phyloP scores from a whole-genome alignment of 2,113 vertebrate genomes.

The Psammodynastes pulverulentus region DNA sequence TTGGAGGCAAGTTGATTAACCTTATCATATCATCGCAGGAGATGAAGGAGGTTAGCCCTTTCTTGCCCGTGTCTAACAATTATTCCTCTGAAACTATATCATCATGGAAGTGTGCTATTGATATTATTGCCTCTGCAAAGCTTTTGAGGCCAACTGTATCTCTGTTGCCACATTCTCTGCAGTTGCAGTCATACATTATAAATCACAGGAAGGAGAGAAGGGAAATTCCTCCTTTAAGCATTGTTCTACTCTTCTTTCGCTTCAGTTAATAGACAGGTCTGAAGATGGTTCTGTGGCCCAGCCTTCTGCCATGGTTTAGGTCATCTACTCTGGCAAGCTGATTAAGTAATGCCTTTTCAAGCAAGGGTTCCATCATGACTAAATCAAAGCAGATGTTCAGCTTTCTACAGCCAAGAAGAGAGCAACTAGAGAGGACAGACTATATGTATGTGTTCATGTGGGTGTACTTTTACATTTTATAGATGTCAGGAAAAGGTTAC shows the following conservation, averaged over 20 bases:
- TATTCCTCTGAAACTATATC: not conserved
- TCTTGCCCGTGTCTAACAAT: not conserved
- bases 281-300: constrained; percentile 60
- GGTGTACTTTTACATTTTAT: constrained; percentile 56
- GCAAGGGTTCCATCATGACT: constrained; percentile 72
- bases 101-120: not conserved
- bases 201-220: constrained; percentile 51
- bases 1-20: not conserved
- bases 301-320: constrained; percentile 53
- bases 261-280: constrained; percentile 66
- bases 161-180: constrained; percentile 46
- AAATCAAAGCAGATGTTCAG: constrained; percentile 77
- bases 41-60: not conserved
- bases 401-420: constrained; percentile 67
- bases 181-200: constrained; percentile 60
- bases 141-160: not conserved
- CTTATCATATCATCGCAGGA: not conserved
- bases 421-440: constrained; percentile 45
- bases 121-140: not conserved
- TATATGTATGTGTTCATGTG: constrained; percentile 53
- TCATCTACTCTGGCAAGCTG: constrained; percentile 74
- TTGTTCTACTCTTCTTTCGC: constrained; percentile 10
- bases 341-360: constrained; percentile 79
- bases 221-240: constrained; percentile 42
- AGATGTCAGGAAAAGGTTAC: constrained; percentile 61